Evolutionary conservation across 1,140 invertebrate species (phyloP).

Genomic region (Pantala flavescens): DNA sequence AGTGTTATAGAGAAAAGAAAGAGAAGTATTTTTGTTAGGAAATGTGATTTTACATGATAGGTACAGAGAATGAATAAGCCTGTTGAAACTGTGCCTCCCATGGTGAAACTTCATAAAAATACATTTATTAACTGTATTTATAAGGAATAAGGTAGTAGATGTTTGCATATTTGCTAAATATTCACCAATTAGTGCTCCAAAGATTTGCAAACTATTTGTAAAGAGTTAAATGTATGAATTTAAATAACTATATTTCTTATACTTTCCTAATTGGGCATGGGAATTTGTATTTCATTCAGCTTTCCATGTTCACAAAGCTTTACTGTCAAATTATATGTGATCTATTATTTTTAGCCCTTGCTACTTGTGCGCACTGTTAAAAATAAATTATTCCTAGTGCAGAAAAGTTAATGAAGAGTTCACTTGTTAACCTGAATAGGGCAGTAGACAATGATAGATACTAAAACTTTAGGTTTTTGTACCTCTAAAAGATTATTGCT

Average conservation of each 20-base stretch:
- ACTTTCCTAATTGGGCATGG: neutral
- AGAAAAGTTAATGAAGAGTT: neutral
- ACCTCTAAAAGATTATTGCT: too few relatives aligned
- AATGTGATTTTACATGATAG: neutral
- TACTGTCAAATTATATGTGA: neutral
- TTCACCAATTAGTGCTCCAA: neutral
- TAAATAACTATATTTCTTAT: conserved; percentile 1
- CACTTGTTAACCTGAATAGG: too few relatives aligned
- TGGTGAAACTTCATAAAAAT: neutral
- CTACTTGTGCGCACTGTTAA: neutral
- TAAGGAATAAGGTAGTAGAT: neutral
- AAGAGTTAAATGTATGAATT: neutral
- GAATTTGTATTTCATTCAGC: neutral
- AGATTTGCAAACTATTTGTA: neutral
- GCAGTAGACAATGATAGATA: too few relatives aligned
- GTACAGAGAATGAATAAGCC: neutral
- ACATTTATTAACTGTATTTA: conserved; percentile 1
- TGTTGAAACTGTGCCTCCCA: neutral
- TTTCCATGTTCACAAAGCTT: neutral
- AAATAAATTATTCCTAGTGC: neutral
- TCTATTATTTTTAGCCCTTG: neutral
- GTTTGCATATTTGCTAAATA: conserved; percentile 3
- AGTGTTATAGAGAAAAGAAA: neutral
- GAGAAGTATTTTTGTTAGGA: conserved; percentile 2
- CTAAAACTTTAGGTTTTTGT: too few relatives aligned